Percentiles rank a stretch among this genome's conserved stretches.
Conservation (phyloP, 2,797 vertebrate genomes). For the Acrossocheilus wenchowensis region DNA sequence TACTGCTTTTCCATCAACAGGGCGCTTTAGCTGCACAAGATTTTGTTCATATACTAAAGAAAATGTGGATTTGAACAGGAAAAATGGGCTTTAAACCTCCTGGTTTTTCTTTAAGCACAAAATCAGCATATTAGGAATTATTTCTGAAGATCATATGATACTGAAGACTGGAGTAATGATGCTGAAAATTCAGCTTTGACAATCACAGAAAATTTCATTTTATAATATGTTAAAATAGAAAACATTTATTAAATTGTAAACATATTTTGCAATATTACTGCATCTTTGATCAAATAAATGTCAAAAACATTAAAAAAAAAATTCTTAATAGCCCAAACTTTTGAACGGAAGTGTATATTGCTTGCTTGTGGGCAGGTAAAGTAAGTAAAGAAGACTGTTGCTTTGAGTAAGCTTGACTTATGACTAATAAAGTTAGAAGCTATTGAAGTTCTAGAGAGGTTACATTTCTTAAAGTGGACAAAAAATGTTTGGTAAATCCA, state of each 20-base stretch:
- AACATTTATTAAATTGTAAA: background rate
- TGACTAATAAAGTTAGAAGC: background rate
- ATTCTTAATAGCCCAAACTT: background rate
- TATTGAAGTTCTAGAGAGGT: background rate
- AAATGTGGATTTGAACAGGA: background rate
- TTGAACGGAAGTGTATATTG: background rate
- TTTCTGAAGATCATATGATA: too few species aligned
- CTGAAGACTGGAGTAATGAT: too few species aligned
- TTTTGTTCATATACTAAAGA: background rate
- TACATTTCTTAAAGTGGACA: constrained; percentile 1
- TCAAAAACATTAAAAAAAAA: background rate
- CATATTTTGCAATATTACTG: background rate
- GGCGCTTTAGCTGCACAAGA: background rate
- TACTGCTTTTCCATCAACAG: background rate
- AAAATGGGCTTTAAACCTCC: too few species aligned
- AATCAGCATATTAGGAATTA: too few species aligned
- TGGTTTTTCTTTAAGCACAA: too few species aligned
- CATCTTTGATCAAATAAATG: background rate
- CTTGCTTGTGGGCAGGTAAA: background rate
- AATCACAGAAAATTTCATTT: background rate
- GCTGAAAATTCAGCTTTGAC: background rate
- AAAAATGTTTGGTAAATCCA: background rate
- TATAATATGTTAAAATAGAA: too few species aligned
- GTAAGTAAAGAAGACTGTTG: background rate
- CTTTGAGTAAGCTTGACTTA: background rate